Evolutionary conservation across 2,113 vertebrate genomes (phyloP), one percentile per base, ranked within the genome.

Genomic region (Gobio gobio): DNA sequence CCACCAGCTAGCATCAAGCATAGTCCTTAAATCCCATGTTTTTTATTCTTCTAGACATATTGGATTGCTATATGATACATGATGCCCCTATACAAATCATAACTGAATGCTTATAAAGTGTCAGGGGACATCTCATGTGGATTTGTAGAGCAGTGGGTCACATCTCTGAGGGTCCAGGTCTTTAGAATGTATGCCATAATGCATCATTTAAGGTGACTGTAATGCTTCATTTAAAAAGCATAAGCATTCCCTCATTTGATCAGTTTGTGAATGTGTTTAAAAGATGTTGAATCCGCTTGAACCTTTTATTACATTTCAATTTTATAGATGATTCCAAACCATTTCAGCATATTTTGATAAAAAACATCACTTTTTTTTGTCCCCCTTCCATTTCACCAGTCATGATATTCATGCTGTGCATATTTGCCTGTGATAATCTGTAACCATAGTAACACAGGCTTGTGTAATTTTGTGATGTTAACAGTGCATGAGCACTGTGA

Each of bases 391-490:
- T 86, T 83, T 68, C 80, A 66, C 33, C 68, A 70, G 81, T 54
- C 33, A 72, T 83, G 64, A 83, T 43, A 66, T 83, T 68, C 84
- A 80, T 75, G 87, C 83, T 83, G 87, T 83, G 84, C 84, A 88
- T 86, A 76, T 88, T 86, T 86, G 45, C 90, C 91, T 90, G 89
- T 90, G 82, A 93, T 92, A 88, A 78, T 85, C 85, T 75, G 93
- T 95, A 92, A 91, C 92, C 85, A 95, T 93, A 81, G 93, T 89
- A 94, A 95, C 94, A 90, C 88, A 90, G 90, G 89, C 89, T 90
- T 43, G 90, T 91, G 88, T 56, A 16, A 88, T 36, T 90, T 83
- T 24, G 81, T 87, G 88, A 91, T 91, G 89, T 90, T 93, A 83
- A 92, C 90, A 88, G 91, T 92, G 92, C 93, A 86, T 90, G 88